These are phyloP conservation scores for Antheraea pernyi DNA, from an alignment of 1,140 invertebrate genomes.

Conservation along the genomic window DNA sequence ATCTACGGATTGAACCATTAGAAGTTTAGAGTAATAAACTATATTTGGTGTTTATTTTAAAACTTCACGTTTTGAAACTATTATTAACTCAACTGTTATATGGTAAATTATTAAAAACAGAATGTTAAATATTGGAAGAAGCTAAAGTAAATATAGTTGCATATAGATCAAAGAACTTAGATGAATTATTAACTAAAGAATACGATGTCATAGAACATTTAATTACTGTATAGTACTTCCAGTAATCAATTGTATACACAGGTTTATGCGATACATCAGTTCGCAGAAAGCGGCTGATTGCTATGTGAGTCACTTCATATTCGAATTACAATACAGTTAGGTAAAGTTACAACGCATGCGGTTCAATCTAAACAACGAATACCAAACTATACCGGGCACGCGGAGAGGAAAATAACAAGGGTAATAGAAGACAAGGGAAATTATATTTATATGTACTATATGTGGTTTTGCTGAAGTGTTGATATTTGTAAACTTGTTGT, in stretches of 20 bases:
- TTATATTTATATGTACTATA: too few species aligned
- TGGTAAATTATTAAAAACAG: too few species aligned
- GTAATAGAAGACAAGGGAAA: neutral
- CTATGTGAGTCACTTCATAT: constrained; percentile 7
- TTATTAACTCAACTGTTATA: too few species aligned
- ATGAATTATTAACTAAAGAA: neutral
- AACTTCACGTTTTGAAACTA: too few species aligned
- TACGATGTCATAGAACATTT: neutral
- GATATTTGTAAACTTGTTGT: too few species aligned
- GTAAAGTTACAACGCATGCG: neutral
- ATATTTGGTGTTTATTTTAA: too few species aligned
- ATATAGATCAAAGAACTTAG: too few species aligned
- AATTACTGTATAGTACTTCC: neutral
- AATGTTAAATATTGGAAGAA: too few species aligned
- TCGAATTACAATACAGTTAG: neutral
- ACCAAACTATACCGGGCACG: neutral
- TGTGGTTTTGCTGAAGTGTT: too few species aligned
- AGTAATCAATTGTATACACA: neutral
- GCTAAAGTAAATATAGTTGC: too few species aligned
- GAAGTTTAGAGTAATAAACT: too few species aligned
- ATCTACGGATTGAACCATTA: too few species aligned
- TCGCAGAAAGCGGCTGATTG: constrained; percentile 9
- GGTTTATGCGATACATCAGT: neutral
- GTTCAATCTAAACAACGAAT: constrained; percentile 1
- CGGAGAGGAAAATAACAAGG: neutral